These are phyloP conservation scores for Cricetomys ansorgei DNA, from an alignment of 2,113 vertebrate genomes.

Conservation along the genomic window DNA sequence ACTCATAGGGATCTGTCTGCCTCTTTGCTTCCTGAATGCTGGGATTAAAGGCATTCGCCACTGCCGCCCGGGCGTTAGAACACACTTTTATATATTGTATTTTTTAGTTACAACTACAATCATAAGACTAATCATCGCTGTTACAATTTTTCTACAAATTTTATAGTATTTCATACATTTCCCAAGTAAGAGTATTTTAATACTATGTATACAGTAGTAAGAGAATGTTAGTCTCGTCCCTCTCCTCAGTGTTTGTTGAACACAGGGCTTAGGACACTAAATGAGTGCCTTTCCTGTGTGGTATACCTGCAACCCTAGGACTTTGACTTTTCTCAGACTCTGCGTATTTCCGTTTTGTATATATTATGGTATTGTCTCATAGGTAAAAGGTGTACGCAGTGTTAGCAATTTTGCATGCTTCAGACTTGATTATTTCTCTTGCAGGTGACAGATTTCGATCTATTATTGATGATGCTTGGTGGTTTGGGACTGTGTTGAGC, in stretches of 20 bases:
- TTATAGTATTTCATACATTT: background rate
- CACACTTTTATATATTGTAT: background rate
- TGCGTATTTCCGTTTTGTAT: background rate
- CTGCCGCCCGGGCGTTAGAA: background rate
- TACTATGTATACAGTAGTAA: background rate
- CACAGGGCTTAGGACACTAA: background rate
- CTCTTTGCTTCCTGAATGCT: too few species aligned
- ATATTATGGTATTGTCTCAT: background rate
- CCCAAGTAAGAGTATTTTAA: background rate
- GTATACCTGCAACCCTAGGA: background rate
- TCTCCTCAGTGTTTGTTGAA: background rate
- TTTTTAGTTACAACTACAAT: background rate
- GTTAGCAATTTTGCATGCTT: background rate
- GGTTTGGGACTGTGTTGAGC: constrained; percentile 97
- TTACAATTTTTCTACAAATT: constrained; percentile 2
- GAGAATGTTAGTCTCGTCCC: background rate
- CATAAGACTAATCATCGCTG: background rate
- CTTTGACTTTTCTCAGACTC: background rate
- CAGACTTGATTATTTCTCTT: constrained; percentile 60
- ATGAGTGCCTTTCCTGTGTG: background rate
- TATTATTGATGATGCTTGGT: constrained; percentile 99
- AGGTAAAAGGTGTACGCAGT: background rate
- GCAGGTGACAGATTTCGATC: constrained; percentile 95
- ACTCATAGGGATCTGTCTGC: too few species aligned
- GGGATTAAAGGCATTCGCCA: too few species aligned